Evolutionary conservation across 2,797 vertebrate species (phyloP).

Genomic region (Myotis pilosus): DNA sequence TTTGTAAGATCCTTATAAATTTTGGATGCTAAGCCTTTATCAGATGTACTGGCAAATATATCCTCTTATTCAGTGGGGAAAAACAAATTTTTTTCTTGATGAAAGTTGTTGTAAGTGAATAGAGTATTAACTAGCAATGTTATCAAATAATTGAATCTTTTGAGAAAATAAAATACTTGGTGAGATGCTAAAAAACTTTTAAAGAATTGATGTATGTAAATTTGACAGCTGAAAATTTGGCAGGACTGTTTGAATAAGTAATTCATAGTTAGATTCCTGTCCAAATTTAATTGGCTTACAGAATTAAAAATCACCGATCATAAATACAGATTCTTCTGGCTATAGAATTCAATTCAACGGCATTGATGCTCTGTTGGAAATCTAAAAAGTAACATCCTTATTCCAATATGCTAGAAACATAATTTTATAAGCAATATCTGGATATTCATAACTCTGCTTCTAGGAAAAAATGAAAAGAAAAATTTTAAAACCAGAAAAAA

Average conservation of each 20-base stretch:
- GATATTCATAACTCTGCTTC: not conserved
- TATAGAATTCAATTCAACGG: not conserved
- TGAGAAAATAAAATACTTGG: constrained; percentile 39
- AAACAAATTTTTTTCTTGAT: not conserved
- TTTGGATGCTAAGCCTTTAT: not conserved
- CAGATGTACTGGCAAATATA: not conserved
- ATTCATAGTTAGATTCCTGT: constrained; percentile 13
- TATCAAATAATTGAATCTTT: constrained; percentile 1
- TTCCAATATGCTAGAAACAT: not conserved
- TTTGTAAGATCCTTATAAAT: not conserved
- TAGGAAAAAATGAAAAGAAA: constrained; percentile 2
- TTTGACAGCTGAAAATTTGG: constrained; percentile 47
- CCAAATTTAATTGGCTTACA: constrained; percentile 16
- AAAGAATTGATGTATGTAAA: not conserved
- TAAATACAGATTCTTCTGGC: not conserved
- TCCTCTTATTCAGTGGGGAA: not conserved
- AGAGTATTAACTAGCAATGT: not conserved
- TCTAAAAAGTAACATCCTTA: not conserved
- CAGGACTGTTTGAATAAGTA: constrained; percentile 29
- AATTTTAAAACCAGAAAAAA: not conserved
- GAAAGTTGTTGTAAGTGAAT: not conserved
- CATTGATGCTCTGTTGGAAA: not conserved
- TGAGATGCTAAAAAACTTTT: constrained; percentile 1
- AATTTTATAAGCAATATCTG: not conserved
- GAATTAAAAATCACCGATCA: constrained; percentile 35